These are phyloP conservation scores for Noctua janthina DNA, from an alignment of 2,888 invertebrate species.

Conservation along the genomic window DNA sequence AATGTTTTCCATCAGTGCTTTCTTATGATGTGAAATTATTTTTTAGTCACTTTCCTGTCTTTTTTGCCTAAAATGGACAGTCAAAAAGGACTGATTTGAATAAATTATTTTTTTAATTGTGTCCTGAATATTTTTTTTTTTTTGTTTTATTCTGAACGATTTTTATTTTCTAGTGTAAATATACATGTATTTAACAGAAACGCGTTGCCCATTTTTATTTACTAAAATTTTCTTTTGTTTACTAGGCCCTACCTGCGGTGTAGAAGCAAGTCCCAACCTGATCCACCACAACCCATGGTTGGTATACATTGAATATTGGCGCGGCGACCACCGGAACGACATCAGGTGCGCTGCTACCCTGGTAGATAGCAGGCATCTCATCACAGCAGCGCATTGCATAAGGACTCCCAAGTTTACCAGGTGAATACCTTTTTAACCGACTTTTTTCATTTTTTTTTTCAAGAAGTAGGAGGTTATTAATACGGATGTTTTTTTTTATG, in stretches of 20 bases:
- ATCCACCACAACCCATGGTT: conserved; percentile 75
- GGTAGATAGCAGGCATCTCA: conserved; percentile 64
- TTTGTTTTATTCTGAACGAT: not conserved
- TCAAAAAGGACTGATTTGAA: too few species aligned
- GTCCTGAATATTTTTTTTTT: not conserved
- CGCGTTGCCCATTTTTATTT: not conserved
- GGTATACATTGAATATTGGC: conserved; percentile 71
- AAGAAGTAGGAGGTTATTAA: too few species aligned
- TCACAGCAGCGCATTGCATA: conserved; percentile 77
- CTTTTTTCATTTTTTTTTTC: too few species aligned
- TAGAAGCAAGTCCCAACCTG: conserved; percentile 63
- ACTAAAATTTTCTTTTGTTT: not conserved
- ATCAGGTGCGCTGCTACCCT: conserved; percentile 72
- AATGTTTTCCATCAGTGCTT: too few species aligned
- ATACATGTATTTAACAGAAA: too few species aligned
- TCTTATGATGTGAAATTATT: too few species aligned
- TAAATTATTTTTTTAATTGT: too few species aligned
- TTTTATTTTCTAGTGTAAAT: too few species aligned
- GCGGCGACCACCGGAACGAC: conserved; percentile 44
- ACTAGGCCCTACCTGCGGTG: conserved; percentile 49
- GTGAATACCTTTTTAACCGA: conserved; percentile 35
- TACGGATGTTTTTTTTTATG: too few species aligned
- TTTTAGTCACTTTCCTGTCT: too few species aligned
- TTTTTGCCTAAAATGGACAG: too few species aligned
- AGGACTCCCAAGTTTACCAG: conserved; percentile 59